Base-by-base conservation (phyloP, 1,140 invertebrate species). In the Cherax destructor region DNA sequence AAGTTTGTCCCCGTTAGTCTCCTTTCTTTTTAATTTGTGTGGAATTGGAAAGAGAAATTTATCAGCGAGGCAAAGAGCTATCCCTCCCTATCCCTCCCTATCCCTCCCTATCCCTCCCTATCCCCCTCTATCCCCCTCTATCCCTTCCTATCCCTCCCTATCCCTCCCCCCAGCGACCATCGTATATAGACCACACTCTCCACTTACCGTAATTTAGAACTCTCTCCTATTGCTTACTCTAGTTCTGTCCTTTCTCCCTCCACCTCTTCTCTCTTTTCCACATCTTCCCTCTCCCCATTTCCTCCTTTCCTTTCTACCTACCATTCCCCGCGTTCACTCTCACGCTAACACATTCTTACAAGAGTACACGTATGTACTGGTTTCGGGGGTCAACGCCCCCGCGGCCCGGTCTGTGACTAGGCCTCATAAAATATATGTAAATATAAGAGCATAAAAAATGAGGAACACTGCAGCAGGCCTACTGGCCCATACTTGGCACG, bases 31-130 rank as follows among this genome's bases (percentile, higher is more conserved):
- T 59, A 13, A n/a, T 56, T 59, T 81, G 24, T 81, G 78, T 52
- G 78, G 47, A 80, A 50, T 50, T 24, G 78, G 78, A 80, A 52
- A 52, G 21, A 83, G 69, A 65, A 83, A 83, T 83, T 83, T 83
- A 83, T 83, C 81, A 83, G 69, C 59, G 59, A 61, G 13, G 76
- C 76, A 77, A 69, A 86, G 84, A 41, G 0, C 30, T 41, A 41
- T 41, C 30, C 30, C 30, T 41, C 30, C 30, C 30, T 41, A 41
- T 41, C 30, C 30, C 30, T 41, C 30, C 2, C 30, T 41, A 41
- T 41, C 30, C 30, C 30, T 41, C 30, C 30, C 30, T 41, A 41
- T 41, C 30, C 30, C 30, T 41, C 30, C 2, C 30, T 41, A 41
- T 41, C 30, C 30, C 30, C 2, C 30, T 2, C 30, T 41, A 41